Evolutionary conservation across 1,140 invertebrate species (phyloP).

Genomic region (Caenorhabditis briggsae): DNA sequence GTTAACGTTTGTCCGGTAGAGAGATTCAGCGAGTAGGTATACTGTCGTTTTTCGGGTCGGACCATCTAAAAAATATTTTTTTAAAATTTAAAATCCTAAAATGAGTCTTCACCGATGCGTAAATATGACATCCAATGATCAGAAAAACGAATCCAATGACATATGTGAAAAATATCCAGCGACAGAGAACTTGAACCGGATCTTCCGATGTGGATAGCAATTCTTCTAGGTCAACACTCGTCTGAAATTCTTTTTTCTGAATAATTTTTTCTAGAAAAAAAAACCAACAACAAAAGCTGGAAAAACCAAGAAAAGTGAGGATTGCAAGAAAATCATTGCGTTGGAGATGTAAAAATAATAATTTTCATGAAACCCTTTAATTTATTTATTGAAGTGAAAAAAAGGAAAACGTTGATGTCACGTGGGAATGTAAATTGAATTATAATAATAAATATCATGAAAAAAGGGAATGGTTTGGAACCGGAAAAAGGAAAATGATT

Average conservation of each 20-base stretch:
- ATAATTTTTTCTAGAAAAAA: not conserved
- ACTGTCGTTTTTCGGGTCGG: constrained; percentile 9
- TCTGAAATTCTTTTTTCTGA: not conserved
- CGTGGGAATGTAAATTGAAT: not conserved
- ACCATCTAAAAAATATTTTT: not conserved
- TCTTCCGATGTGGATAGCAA: constrained; percentile 4
- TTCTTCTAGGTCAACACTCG: not conserved
- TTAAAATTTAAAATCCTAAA: not conserved
- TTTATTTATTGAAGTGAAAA: not conserved
- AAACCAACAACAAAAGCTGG: constrained; percentile 6
- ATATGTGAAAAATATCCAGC: constrained; percentile 18
- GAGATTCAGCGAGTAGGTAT: constrained; percentile 14
- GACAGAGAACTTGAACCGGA: not conserved
- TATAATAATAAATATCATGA: not conserved
- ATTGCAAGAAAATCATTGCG: constrained; percentile 26
- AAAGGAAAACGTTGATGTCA: not conserved
- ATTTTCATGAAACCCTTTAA: not conserved
- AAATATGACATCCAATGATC: constrained; percentile 2
- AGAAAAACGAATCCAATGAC: not conserved
- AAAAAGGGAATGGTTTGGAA: not conserved
- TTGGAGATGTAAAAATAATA: not conserved
- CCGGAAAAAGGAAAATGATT: not conserved
- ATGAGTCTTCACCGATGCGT: not conserved
- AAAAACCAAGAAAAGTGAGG: constrained; percentile 5
- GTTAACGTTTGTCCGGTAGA: not conserved